phyloP scores from a whole-genome alignment of 2,113 vertebrate species.

The Cebidichthys violaceus region DNA sequence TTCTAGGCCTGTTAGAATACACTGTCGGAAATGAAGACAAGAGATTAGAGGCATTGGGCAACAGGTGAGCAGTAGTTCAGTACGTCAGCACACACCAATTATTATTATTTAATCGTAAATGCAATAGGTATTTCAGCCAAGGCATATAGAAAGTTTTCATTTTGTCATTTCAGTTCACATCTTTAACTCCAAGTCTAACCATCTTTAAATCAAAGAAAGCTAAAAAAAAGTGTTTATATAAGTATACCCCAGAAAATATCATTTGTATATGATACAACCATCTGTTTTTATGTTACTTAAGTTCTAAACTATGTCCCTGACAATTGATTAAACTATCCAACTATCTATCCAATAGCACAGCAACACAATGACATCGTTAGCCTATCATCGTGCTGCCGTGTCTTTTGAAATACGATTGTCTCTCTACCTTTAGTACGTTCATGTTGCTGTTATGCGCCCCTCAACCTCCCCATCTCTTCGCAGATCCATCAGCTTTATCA shows the following conservation, averaged over 20 bases:
- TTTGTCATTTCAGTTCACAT: not conserved
- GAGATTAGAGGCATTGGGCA: constrained; percentile 18
- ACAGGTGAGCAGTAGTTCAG: constrained; percentile 21
- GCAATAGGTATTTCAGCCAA: not conserved
- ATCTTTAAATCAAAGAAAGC: not conserved
- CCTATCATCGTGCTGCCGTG: not conserved
- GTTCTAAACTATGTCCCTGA: not conserved
- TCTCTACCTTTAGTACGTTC: not conserved
- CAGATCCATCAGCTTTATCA: too few relatives aligned
- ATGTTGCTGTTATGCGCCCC: not conserved
- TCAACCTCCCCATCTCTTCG: not conserved
- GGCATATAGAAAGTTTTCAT: not conserved
- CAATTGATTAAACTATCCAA: not conserved
- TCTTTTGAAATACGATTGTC: too few relatives aligned
- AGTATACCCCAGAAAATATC: not conserved
- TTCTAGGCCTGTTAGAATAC: constrained; percentile 36
- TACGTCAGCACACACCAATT: not conserved
- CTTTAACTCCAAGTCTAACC: not conserved
- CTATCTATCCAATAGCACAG: not conserved
- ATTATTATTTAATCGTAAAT: not conserved
- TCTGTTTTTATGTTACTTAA: not conserved
- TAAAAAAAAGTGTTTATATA: not conserved
- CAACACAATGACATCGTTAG: not conserved
- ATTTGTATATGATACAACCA: not conserved
- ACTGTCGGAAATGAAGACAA: constrained; percentile 30